Evolutionary conservation across 2,888 invertebrate genomes (phyloP).

Genomic region (Pecten maximus): DNA sequence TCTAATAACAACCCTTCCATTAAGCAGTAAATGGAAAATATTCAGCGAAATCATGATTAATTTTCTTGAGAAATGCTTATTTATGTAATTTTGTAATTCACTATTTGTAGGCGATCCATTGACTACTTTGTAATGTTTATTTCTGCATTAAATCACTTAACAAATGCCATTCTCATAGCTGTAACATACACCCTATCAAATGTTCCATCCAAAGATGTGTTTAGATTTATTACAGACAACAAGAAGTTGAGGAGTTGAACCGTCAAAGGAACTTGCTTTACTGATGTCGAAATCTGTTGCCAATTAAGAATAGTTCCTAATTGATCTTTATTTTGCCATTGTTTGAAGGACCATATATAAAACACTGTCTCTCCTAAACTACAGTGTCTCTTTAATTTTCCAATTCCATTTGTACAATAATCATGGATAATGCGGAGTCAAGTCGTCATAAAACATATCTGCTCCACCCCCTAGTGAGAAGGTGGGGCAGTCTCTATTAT

Average conservation of each 20-base stretch:
- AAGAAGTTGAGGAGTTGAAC: not conserved
- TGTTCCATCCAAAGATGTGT: not conserved
- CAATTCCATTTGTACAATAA: not conserved
- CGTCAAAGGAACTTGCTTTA: conserved; percentile 26
- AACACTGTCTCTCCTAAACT: conserved; percentile 4
- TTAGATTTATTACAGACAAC: not conserved
- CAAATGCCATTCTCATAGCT: not conserved
- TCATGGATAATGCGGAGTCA: not conserved
- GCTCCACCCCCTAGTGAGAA: conserved; percentile 13
- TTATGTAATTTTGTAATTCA: not conserved
- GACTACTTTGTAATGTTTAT: not conserved
- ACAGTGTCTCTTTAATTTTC: conserved; percentile 17
- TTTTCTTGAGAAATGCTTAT: not conserved
- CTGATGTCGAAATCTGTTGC: conserved; percentile 10
- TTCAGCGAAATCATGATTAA: not conserved
- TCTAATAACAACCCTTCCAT: not conserved
- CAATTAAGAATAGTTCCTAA: conserved; percentile 13
- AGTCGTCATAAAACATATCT: conserved; percentile 23
- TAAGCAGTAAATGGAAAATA: not conserved
- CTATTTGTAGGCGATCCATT: not conserved
- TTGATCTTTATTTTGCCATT: conserved; percentile 33
- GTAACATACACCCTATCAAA: not conserved
- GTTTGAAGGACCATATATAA: conserved; percentile 33
- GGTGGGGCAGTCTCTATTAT: conserved; percentile 9
- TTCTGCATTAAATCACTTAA: not conserved